phyloP scores from a whole-genome alignment of 2,888 invertebrate species.

The Drosophila atripex region DNA sequence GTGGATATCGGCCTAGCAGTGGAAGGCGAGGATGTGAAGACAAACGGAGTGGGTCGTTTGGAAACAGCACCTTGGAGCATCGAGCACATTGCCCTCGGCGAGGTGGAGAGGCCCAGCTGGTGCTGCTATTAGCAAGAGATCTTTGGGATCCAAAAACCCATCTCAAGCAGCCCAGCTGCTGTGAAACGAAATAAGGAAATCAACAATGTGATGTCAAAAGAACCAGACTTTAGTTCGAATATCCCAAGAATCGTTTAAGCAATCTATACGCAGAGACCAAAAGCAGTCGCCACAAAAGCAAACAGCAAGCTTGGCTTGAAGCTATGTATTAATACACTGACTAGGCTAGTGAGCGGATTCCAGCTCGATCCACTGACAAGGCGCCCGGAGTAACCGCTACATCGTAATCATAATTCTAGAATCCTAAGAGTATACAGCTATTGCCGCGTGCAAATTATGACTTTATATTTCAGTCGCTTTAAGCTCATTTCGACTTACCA shows the following conservation, averaged over 20 bases:
- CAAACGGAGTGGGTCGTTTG: constrained; percentile 87
- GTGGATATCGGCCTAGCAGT: constrained; percentile 83
- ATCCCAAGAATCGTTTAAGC: constrained; percentile 37
- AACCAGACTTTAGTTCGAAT: constrained; percentile 50
- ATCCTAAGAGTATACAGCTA: constrained; percentile 33
- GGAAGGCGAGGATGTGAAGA: constrained; percentile 85
- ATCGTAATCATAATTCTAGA: constrained; percentile 31
- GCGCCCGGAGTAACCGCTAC: constrained; percentile 26
- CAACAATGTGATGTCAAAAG: constrained; percentile 64
- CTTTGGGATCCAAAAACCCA: constrained; percentile 14
- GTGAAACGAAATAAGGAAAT: constrained; percentile 19
- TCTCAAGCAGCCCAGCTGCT: constrained; percentile 6
- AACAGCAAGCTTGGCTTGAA: constrained; percentile 35
- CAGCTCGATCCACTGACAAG: constrained; percentile 29
- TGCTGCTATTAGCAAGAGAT: constrained; percentile 85
- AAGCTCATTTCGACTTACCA: constrained; percentile 39
- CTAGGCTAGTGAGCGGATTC: constrained; percentile 27
- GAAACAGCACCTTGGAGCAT: constrained; percentile 88
- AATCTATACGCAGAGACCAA: constrained; percentile 26
- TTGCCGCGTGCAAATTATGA: constrained; percentile 47
- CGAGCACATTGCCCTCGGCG: constrained; percentile 88
- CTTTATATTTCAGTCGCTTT: constrained; percentile 19
- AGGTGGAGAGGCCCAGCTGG: constrained; percentile 86
- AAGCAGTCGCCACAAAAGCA: constrained; percentile 22
- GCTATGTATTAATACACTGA: constrained; percentile 39